phyloP scores from a whole-genome alignment of 2,113 vertebrate species.

The Lutjanus erythropterus region DNA sequence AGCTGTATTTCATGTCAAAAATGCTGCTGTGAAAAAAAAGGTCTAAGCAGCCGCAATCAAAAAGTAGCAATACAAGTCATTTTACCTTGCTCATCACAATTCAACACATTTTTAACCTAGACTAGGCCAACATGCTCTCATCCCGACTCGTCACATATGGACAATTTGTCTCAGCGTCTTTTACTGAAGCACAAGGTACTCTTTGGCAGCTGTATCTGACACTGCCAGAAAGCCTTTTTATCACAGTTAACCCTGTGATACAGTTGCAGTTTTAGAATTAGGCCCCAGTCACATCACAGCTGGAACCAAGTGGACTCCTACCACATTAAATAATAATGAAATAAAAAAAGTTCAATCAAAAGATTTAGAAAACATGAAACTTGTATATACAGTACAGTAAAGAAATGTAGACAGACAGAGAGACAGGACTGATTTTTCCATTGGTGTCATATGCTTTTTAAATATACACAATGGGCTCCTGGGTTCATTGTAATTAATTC shows the following conservation, averaged over 20 bases:
- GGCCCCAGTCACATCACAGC: too few species aligned
- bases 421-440: not conserved
- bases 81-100: not conserved
- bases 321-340: not conserved
- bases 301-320: not conserved
- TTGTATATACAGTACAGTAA: too few species aligned
- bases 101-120: not conserved
- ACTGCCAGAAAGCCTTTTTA: too few species aligned
- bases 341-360: not conserved
- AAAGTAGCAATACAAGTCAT: not conserved
- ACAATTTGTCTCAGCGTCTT: too few species aligned
- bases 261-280: too few species aligned
- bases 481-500: not conserved
- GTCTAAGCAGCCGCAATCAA: not conserved
- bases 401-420: not conserved
- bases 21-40: too few species aligned
- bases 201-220: too few species aligned
- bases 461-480: not conserved
- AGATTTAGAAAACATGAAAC: not conserved
- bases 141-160: too few species aligned
- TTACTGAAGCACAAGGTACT: too few species aligned
- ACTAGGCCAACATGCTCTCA: too few species aligned
- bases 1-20: too few species aligned
- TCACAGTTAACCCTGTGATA: too few species aligned
- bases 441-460: not conserved